phyloP scores from a whole-genome alignment of 2,888 invertebrate species.

The Esperia sulphurella region DNA sequence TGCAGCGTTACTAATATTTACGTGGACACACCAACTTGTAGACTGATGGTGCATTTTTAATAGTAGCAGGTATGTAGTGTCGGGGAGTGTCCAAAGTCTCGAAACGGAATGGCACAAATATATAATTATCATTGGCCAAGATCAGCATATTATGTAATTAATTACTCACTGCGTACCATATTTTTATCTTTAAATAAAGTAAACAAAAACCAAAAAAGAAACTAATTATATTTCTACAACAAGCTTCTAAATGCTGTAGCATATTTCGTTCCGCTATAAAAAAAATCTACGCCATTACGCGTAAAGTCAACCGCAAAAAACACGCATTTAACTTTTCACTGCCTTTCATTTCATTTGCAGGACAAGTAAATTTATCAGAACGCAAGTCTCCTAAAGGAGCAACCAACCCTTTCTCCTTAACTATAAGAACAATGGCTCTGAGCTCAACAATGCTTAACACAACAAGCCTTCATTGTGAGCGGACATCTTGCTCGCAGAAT shows the following conservation, averaged over 20 bases:
- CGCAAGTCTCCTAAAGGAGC: slow-evolving; percentile 33
- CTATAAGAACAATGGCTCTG: slow-evolving; percentile 39
- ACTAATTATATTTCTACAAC: neutral
- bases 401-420: slow-evolving; percentile 40
- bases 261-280: neutral
- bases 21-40: no score
- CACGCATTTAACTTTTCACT: slow-evolving; percentile 14
- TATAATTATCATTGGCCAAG: no score
- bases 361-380: slow-evolving; percentile 44
- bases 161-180: no score
- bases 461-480: slow-evolving; percentile 41
- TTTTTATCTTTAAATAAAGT: neutral
- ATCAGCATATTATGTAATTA: no score
- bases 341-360: slow-evolving; percentile 41
- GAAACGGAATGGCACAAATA: no score
- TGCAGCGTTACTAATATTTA: no score
- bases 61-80: no score
- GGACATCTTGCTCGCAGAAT: slow-evolving; percentile 30
- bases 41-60: no score
- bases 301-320: slow-evolving; percentile 1
- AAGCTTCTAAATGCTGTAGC: neutral
- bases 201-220: neutral
- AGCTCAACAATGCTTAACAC: slow-evolving; percentile 39
- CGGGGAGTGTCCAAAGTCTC: no score
- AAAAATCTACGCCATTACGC: slow-evolving; percentile 3